Evolutionary conservation across 1,140 invertebrate species (phyloP), one percentile per base, ranked within the genome.

Genomic region (Drosophila grimshawi): DNA sequence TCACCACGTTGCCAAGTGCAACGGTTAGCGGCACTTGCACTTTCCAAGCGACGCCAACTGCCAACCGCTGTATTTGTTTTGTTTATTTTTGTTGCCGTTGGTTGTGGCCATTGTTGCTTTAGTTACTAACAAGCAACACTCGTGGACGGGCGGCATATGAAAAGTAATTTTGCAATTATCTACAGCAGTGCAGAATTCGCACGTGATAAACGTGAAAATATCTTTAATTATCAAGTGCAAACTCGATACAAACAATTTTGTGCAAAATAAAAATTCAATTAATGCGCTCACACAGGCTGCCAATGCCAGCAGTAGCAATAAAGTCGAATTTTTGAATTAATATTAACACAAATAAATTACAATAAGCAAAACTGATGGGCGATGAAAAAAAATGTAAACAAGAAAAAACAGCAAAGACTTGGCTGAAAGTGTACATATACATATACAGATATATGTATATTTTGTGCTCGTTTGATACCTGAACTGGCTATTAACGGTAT

Each of bases 221-320:
- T 89, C 74, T 76, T 80, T 11, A 80, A 85, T 76, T 78, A 89
- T 89, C 83, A 73, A 89, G 89, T 89, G 71, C 45, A 69, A 46
- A 46, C 39, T 11, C 37, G 55, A n/a, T n/a, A n/a, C n/a, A n/a
- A n/a, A n/a, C 51, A 51, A 57, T 69, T 55, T 45, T 35, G 48
- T 59, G 69, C 8, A 45, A 46, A 53, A 57, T 49, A 64, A 56
- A 56, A 71, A 56, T 69, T 64, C 61, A 74, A 71, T 53, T 67
- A 77, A 80, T 56, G 45, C 52, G n/a, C 51, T 43, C 35, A 73
- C 65, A 60, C 27, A 62, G 32, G 33, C 53, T 43, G 46, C 7
- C 59, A 52, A 52, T 27, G 41, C 45, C 33, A 68, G 51, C 51
- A 74, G 41, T 45, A n/a, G 3, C 4, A 29, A 37, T 3, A 29